phyloP scores from a whole-genome alignment of 2,888 invertebrate genomes.

The Norana najaformis region DNA sequence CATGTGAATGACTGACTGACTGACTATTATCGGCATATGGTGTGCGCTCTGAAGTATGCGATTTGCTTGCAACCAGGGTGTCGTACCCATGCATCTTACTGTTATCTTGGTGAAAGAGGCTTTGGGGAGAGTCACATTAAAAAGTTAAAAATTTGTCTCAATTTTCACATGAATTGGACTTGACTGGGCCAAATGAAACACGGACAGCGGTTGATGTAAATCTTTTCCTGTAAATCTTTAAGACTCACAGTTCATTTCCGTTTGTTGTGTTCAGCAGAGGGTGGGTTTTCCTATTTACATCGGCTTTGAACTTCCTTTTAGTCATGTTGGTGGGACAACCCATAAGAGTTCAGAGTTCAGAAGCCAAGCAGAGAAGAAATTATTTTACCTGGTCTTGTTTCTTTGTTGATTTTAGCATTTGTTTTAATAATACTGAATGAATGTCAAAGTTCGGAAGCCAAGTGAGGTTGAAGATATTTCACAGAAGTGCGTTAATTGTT shows the following conservation, averaged over 20 bases:
- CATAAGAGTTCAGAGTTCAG: constrained; percentile 13
- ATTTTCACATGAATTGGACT: neutral
- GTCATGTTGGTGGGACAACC: neutral
- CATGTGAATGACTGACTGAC: neutral
- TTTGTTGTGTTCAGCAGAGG: neutral
- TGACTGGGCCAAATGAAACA: neutral
- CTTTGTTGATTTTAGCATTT: neutral
- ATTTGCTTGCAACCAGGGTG: neutral
- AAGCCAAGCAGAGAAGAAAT: neutral
- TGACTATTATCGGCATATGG: neutral
- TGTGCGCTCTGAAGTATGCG: neutral
- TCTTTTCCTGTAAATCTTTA: neutral
- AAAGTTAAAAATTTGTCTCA: neutral
- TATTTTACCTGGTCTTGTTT: neutral
- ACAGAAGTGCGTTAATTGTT: neutral
- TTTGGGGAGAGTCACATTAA: neutral
- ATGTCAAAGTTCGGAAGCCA: neutral
- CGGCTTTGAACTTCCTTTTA: neutral
- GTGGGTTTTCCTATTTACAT: neutral
- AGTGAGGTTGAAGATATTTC: neutral
- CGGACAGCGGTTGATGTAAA: neutral
- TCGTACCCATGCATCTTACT: neutral
- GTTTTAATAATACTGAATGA: neutral
- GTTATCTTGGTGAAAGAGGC: neutral
- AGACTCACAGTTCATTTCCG: neutral